Base-by-base conservation (phyloP, 2,113 vertebrate species). In the Platysternon megacephalum region DNA sequence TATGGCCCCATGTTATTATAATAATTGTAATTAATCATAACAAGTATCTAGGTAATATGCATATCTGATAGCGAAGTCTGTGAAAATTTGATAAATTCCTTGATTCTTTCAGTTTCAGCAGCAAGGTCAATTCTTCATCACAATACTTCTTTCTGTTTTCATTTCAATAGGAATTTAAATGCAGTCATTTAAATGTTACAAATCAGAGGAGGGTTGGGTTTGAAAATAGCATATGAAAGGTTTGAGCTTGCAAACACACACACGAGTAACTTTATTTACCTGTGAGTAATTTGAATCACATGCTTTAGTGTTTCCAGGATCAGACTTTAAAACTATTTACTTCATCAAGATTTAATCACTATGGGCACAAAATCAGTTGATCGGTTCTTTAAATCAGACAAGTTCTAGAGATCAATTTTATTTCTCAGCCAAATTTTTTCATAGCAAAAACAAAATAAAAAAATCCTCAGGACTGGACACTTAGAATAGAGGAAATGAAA, bases 231-330 rank as follows among this genome's bases (percentile, higher is more conserved):
- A 4, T 87, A 88, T 96, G 93, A 95, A 96, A 94, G 94, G 94
- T 95, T 91, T 89, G 92, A 97, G 95, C 89, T 85, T 95, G 92
- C 87, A 97, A 97, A 97, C 96, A 96, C 95, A 93, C 94, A 96
- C 94, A 94, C 52, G 89, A 95, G 96, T 94, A 96, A 95, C 89
- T 96, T 96, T 96, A 96, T 97, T 95, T 97, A 91, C 96, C 93
- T 95, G 95, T 49, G 87, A 97, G 95, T 97, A 93, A 78, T 97
- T 95, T 97, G 91, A 96, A 93, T 94, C 87, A 86, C 89, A 91
- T 86, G 90, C 95, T 58, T 89, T 97, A 91, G 84, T 94, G 87
- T 95, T 97, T 95, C 56, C 79, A 95, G 93, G 94, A 88, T 90
- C 65, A 76, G 83, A 89, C 83, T 88, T 95, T 97, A 87, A 86